A percentile compares a stretch with the other conserved stretches of the same genome.
These are phyloP conservation scores for Arothron firmamentum DNA, from an alignment of 2,113 vertebrate genomes.

Conservation along the genomic window DNA sequence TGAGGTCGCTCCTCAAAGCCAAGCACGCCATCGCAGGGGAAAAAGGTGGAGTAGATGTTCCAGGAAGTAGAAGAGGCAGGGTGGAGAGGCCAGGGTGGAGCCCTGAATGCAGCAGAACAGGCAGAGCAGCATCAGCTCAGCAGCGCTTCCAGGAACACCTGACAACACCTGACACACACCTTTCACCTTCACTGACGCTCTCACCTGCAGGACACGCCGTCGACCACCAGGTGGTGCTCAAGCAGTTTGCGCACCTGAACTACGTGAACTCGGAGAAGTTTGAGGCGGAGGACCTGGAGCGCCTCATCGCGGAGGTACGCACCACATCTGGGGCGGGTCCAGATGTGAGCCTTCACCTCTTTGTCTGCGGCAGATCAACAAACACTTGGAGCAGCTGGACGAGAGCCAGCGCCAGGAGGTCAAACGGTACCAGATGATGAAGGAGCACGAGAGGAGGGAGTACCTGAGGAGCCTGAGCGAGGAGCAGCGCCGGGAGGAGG, in stretches of 20 bases:
- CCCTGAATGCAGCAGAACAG: slow-evolving; percentile 67
- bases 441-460: slow-evolving; percentile 90
- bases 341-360: too few relatives aligned
- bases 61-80: too few relatives aligned
- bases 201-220: slow-evolving; percentile 68
- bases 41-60: slow-evolving; percentile 84
- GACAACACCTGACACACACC: not conserved
- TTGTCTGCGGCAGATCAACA: slow-evolving; percentile 52
- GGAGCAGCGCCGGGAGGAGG: slow-evolving; percentile 84
- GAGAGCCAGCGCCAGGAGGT: slow-evolving; percentile 92
- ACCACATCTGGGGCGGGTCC: too few relatives aligned
- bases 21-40: slow-evolving; percentile 90
- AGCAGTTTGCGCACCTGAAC: slow-evolving; percentile 96
- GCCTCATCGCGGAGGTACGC: slow-evolving; percentile 80
- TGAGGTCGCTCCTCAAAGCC: slow-evolving; percentile 93
- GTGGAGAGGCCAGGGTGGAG: slow-evolving; percentile 88
- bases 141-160: not conserved
- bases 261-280: slow-evolving; percentile 95
- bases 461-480: slow-evolving; percentile 90
- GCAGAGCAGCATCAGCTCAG: not conserved
- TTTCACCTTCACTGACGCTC: too few relatives aligned
- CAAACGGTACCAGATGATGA: slow-evolving; percentile 96
- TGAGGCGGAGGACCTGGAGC: slow-evolving; percentile 92
- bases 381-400: slow-evolving; percentile 91
- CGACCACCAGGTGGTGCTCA: slow-evolving; percentile 89